These are phyloP conservation scores for Caracal caracal DNA, from an alignment of 2,113 vertebrate species.

Conservation along the genomic window DNA sequence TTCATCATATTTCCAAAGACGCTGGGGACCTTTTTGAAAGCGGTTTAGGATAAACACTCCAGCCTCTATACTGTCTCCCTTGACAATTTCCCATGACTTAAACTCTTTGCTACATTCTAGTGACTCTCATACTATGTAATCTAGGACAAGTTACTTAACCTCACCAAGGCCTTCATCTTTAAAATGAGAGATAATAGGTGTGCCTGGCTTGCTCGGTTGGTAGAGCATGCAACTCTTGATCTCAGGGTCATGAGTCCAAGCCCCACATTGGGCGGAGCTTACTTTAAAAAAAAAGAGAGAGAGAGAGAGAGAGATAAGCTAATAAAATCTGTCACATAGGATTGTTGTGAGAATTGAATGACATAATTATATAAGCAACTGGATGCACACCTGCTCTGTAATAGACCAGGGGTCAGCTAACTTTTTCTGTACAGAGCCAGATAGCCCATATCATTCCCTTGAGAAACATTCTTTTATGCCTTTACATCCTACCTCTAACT, in stretches of 20 bases:
- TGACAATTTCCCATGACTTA: not conserved
- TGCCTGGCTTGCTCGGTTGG: not conserved
- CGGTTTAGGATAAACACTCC: not conserved
- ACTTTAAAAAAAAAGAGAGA: not conserved
- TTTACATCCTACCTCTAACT: not conserved
- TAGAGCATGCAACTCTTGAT: not conserved
- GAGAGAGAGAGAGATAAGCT: not conserved
- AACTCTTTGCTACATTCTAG: not conserved
- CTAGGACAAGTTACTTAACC: not conserved
- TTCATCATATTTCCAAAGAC: slow-evolving; percentile 6
- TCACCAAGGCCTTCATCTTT: not conserved
- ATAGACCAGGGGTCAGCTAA: not conserved
- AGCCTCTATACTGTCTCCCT: not conserved
- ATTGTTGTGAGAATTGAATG: not conserved
- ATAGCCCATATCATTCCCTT: not conserved
- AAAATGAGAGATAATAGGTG: not conserved
- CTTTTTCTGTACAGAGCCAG: not conserved
- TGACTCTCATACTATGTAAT: not conserved
- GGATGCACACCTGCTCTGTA: not conserved
- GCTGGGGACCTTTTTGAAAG: not conserved
- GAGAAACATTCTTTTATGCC: not conserved
- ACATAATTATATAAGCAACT: not conserved
- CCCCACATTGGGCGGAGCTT: not conserved
- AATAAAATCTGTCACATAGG: not conserved
- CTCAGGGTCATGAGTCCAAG: not conserved